Percentiles rank a stretch among this genome's conserved stretches.
Evolutionary conservation across 2,888 invertebrate genomes (phyloP).

Genomic region (Tetragonula carbonaria): DNA sequence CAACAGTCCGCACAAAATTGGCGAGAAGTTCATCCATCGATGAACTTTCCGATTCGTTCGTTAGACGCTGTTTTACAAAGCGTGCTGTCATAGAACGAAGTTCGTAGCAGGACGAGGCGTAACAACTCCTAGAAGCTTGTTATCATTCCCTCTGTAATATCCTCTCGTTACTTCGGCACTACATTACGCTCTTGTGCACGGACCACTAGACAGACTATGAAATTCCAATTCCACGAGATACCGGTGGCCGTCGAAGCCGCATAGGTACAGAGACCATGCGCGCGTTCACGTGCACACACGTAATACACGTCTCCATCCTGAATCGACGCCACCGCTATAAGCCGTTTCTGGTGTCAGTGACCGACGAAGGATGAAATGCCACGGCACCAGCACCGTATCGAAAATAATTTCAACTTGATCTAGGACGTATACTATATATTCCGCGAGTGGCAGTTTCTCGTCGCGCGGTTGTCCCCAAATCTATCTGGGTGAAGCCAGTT

Average conservation of each 20-base stretch:
- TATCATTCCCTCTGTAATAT: constrained; percentile 14
- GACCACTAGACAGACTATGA: constrained; percentile 54
- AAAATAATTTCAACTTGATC: constrained; percentile 41
- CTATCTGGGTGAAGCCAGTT: not conserved
- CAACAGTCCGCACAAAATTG: not conserved
- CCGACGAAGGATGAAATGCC: constrained; percentile 67
- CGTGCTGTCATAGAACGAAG: not conserved
- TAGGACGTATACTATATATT: not conserved
- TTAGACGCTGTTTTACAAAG: not conserved
- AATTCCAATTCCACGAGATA: constrained; percentile 60
- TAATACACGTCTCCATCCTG: constrained; percentile 38
- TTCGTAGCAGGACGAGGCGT: not conserved
- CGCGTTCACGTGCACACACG: constrained; percentile 24
- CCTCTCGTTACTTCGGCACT: constrained; percentile 25
- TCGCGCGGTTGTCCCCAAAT: no score
- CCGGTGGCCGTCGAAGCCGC: constrained; percentile 54
- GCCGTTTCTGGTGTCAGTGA: constrained; percentile 66
- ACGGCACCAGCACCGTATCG: constrained; percentile 42
- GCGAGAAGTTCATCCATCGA: not conserved
- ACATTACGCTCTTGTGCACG: constrained; percentile 30
- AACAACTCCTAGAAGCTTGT: not conserved
- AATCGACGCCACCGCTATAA: constrained; percentile 57
- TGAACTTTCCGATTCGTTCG: not conserved
- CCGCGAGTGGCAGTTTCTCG: not conserved
- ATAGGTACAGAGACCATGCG: constrained; percentile 36